These are phyloP conservation scores for Netelia melanura DNA, from an alignment of 2,888 invertebrate species.

Conservation along the genomic window DNA sequence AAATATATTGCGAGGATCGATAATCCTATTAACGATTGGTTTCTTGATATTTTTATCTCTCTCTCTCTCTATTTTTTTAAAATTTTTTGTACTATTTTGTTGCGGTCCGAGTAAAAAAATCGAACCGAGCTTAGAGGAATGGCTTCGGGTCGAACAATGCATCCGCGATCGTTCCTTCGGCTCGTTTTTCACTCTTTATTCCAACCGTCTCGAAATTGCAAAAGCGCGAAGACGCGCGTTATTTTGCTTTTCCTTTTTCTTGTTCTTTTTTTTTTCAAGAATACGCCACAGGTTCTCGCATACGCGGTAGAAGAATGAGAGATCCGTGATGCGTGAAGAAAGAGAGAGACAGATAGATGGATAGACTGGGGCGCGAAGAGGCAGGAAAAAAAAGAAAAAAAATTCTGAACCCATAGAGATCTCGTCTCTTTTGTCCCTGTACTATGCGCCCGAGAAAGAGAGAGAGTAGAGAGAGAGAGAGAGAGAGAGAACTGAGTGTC, in stretches of 20 bases:
- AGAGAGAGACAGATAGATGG: neutral
- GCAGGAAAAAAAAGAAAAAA: constrained; percentile 30
- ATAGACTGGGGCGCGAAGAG: constrained; percentile 25
- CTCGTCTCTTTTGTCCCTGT: constrained; percentile 55
- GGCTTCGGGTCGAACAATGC: neutral
- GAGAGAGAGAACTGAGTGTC: neutral
- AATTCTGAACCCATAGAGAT: constrained; percentile 45
- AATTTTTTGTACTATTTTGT: too few species aligned
- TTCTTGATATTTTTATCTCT: constrained; percentile 1
- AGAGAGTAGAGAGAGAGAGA: constrained; percentile 2
- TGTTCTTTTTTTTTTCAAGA: neutral
- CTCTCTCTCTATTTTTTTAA: constrained; percentile 19
- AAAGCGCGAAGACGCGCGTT: constrained; percentile 47
- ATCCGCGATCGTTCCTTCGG: neutral
- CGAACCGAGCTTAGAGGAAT: constrained; percentile 39
- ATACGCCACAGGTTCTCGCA: neutral
- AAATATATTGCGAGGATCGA: constrained; percentile 45
- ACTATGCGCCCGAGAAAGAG: constrained; percentile 10
- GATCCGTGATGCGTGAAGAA: constrained; percentile 58
- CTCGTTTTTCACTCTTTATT: constrained; percentile 35
- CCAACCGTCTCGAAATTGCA: constrained; percentile 53
- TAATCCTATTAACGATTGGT: constrained; percentile 40
- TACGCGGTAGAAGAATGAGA: constrained; percentile 42
- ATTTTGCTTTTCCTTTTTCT: constrained; percentile 15
- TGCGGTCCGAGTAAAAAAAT: constrained; percentile 26